Conservation (phyloP, 2,797 vertebrate genomes). For the Lindbergichthys nudifrons region DNA sequence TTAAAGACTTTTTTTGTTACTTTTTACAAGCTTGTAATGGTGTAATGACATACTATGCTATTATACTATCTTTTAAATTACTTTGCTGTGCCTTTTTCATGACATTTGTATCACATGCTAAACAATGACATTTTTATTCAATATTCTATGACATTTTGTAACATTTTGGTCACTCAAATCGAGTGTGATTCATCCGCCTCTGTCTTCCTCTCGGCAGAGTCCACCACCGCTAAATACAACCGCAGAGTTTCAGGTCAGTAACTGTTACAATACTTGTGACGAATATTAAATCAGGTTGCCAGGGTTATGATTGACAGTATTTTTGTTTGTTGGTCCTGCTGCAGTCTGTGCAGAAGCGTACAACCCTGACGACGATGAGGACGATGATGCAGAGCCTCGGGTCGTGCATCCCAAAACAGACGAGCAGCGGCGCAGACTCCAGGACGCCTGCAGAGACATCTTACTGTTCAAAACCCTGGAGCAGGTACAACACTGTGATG, state of each 20-base stretch:
- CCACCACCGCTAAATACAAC: constrained; percentile 83
- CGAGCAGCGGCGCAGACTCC: constrained; percentile 90
- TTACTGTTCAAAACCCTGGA: constrained; percentile 96
- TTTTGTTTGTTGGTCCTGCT: constrained; percentile 15
- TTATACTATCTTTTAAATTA: too few species aligned
- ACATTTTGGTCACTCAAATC: not conserved
- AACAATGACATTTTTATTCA: too few species aligned
- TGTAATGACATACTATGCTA: too few species aligned
- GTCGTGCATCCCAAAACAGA: constrained; percentile 94
- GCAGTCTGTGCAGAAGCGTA: constrained; percentile 95
- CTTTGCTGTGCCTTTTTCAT: too few species aligned
- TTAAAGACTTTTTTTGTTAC: too few species aligned
- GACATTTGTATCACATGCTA: too few species aligned
- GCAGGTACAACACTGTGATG: constrained; percentile 82
- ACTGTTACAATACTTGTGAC: not conserved
- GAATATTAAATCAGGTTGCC: not conserved
- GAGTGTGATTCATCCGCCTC: not conserved
- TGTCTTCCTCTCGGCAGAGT: constrained; percentile 61
- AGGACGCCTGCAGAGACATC: constrained; percentile 95
- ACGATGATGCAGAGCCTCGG: constrained; percentile 89
- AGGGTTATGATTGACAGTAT: not conserved
- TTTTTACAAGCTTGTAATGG: too few species aligned
- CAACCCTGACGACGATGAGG: constrained; percentile 95
- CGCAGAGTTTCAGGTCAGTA: constrained; percentile 92
- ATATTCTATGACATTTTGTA: too few species aligned